These are phyloP conservation scores for Drosophila ananassae DNA, from an alignment of 1,140 invertebrate genomes.

Conservation along the genomic window DNA sequence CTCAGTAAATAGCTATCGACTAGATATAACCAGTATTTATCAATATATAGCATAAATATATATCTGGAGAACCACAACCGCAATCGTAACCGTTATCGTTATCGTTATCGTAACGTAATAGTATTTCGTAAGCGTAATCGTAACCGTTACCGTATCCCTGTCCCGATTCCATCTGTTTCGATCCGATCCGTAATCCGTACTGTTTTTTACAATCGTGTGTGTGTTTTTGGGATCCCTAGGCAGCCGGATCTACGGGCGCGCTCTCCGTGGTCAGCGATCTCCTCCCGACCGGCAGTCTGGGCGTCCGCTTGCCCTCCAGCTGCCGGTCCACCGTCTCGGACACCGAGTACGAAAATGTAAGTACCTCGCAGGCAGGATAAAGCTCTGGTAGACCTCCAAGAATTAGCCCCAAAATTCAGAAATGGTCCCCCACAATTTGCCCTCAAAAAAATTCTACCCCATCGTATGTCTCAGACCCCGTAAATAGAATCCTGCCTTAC, in stretches of 20 bases:
- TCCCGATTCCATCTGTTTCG: not conserved
- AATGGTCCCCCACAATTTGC: not conserved
- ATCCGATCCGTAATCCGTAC: not conserved
- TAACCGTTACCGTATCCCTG: not conserved
- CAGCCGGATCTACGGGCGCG: slow-evolving; percentile 86
- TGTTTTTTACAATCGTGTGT: slow-evolving; percentile 17
- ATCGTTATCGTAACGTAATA: not conserved
- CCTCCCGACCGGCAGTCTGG: slow-evolving; percentile 67
- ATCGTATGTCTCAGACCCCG: not conserved
- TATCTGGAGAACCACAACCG: slow-evolving; percentile 16
- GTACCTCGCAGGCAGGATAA: slow-evolving; percentile 76
- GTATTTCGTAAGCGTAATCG: slow-evolving; percentile 6
- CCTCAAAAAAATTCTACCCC: not conserved
- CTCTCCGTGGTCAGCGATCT: slow-evolving; percentile 83
- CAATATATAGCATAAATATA: slow-evolving; percentile 86
- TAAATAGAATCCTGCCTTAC: not conserved
- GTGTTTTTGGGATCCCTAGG: slow-evolving; percentile 84
- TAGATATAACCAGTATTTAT: slow-evolving; percentile 9
- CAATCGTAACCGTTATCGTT: not conserved
- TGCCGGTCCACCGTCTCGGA: slow-evolving; percentile 96
- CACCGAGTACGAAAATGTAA: slow-evolving; percentile 95
- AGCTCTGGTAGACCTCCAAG: not conserved
- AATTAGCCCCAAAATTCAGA: not conserved
- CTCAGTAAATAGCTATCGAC: slow-evolving; percentile 16
- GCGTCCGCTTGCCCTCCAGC: slow-evolving; percentile 85